phyloP scores from a whole-genome alignment of 2,888 invertebrate genomes.

The Euzophera pinguis region DNA sequence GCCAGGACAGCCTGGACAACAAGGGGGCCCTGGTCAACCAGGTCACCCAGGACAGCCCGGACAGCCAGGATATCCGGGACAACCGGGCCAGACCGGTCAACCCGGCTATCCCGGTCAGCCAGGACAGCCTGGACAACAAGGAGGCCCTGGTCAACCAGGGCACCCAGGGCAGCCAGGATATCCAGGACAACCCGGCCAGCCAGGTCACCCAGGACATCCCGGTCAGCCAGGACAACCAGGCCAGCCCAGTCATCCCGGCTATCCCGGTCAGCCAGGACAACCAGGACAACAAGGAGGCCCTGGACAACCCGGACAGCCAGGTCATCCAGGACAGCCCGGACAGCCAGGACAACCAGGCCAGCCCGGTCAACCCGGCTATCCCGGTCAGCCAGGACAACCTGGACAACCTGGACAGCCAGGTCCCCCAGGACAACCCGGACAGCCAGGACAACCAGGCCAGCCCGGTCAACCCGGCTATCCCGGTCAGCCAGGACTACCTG shows the following conservation, averaged over 20 bases:
- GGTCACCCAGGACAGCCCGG: slow-evolving; percentile 19
- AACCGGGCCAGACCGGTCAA: slow-evolving; percentile 28
- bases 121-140: slow-evolving; percentile 19
- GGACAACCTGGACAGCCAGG: slow-evolving; percentile 65
- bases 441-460: slow-evolving; percentile 31
- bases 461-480: slow-evolving; percentile 39
- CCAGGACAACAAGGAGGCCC: slow-evolving; percentile 23
- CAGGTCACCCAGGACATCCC: slow-evolving; percentile 43
- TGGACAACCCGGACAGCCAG: slow-evolving; percentile 21
- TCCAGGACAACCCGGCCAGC: slow-evolving; percentile 28
- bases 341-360: slow-evolving; percentile 31
- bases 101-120: slow-evolving; percentile 20
- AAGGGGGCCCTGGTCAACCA: slow-evolving; percentile 12
- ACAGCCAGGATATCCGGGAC: slow-evolving; percentile 28
- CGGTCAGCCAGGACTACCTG: slow-evolving; percentile 23
- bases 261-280: slow-evolving; percentile 25
- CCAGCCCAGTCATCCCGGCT: slow-evolving; percentile 29
- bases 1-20: slow-evolving; percentile 27
- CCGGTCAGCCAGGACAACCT: slow-evolving; percentile 56
- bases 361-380: slow-evolving; percentile 34
- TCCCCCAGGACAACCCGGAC: slow-evolving; percentile 32
- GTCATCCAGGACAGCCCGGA: slow-evolving; percentile 24
- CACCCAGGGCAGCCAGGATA: slow-evolving; percentile 30
- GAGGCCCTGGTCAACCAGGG: slow-evolving; percentile 18
- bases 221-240: slow-evolving; percentile 48